Conservation (phyloP, 1,140 invertebrate genomes). For the Penaeus chinensis region DNA sequence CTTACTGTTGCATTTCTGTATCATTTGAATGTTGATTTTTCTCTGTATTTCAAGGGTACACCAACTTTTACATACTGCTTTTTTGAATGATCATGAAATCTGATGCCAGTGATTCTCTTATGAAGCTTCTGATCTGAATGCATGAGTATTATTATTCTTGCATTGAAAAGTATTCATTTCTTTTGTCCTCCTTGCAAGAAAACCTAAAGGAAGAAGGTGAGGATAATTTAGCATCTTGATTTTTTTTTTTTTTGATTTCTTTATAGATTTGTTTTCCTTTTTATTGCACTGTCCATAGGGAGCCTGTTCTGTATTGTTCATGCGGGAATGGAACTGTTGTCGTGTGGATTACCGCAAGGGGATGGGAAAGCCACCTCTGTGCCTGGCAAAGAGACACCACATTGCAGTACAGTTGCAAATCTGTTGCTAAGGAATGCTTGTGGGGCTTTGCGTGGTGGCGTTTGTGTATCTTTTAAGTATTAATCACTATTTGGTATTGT, state of each 20-base stretch:
- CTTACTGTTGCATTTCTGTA: too few relatives aligned
- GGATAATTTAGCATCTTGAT: conserved; percentile 10
- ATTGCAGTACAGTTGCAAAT: too few relatives aligned
- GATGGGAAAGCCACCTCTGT: too few relatives aligned
- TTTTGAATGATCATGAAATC: conserved; percentile 4
- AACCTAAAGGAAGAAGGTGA: conserved; percentile 35
- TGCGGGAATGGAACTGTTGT: too few relatives aligned
- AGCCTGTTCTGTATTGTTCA: not conserved
- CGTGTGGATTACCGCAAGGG: too few relatives aligned
- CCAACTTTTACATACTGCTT: not conserved
- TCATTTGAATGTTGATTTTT: too few relatives aligned
- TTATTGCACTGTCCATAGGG: not conserved
- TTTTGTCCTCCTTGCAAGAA: conserved; percentile 32
- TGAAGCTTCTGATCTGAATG: not conserved
- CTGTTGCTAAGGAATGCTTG: too few relatives aligned
- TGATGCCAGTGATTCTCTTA: conserved; percentile 1
- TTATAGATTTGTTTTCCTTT: conserved; percentile 9
- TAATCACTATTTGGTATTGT: too few relatives aligned
- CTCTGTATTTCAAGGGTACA: too few relatives aligned
- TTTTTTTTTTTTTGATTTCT: not conserved
- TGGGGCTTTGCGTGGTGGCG: too few relatives aligned
- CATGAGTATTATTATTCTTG: conserved; percentile 11
- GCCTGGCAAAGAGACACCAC: too few relatives aligned
- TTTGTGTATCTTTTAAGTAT: too few relatives aligned
- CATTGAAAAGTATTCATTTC: conserved; percentile 20